Conservation (phyloP, 1,140 invertebrate species). For the Microvelia longipes region DNA sequence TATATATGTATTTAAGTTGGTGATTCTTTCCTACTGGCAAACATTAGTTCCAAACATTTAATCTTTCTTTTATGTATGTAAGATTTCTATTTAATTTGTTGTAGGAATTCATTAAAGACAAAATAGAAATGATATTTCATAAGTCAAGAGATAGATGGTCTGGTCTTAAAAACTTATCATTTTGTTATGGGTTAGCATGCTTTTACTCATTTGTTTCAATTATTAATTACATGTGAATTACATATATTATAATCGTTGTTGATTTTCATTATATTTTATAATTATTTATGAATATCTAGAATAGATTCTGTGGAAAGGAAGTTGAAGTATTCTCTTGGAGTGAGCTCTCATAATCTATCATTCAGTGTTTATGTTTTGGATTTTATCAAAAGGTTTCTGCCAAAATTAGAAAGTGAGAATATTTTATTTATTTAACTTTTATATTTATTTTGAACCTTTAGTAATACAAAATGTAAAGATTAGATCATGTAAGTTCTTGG, state of each 20-base stretch:
- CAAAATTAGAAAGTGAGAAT: slow-evolving; percentile 20
- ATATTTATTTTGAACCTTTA: slow-evolving; percentile 10
- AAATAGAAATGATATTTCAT: not conserved
- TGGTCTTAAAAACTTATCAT: not conserved
- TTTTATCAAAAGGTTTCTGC: not conserved
- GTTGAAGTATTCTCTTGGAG: not conserved
- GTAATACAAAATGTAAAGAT: too few species aligned
- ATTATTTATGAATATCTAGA: not conserved
- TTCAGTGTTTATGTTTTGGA: not conserved
- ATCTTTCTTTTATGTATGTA: not conserved
- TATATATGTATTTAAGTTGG: not conserved
- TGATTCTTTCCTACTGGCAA: not conserved
- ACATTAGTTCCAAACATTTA: not conserved
- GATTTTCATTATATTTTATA: not conserved
- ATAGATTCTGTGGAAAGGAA: not conserved
- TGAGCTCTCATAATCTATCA: not conserved
- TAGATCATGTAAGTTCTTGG: not conserved
- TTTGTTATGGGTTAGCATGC: not conserved
- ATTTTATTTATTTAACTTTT: slow-evolving; percentile 16
- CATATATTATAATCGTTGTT: not conserved
- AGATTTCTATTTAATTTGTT: not conserved
- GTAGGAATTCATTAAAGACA: slow-evolving; percentile 23
- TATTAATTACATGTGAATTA: not conserved
- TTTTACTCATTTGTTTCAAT: not conserved
- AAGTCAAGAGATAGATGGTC: not conserved